phyloP scores from a whole-genome alignment of 2,113 vertebrate species.

The Poecile atricapillus region DNA sequence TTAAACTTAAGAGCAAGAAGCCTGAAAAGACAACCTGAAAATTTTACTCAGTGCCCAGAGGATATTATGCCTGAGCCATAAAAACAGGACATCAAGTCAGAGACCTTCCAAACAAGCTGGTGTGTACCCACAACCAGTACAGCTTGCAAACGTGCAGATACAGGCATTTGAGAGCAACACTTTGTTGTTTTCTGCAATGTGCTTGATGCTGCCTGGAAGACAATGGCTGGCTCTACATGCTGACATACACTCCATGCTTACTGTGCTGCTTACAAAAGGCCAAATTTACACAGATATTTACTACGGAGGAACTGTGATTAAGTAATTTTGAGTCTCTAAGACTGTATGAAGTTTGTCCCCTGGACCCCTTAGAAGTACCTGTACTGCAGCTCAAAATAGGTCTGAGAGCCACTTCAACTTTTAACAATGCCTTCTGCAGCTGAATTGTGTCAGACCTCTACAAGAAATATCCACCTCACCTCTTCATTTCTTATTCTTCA shows the following conservation, averaged over 20 bases:
- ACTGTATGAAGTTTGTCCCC: neutral
- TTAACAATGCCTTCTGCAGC: neutral
- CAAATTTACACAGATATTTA: neutral
- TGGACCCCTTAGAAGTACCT: neutral
- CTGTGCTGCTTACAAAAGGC: rapidly evolving
- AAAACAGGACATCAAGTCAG: rapidly evolving
- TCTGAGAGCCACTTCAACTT: neutral
- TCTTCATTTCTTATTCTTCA: neutral
- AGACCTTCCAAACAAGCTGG: neutral
- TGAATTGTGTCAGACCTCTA: no score
- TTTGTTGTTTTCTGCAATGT: neutral
- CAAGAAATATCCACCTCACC: neutral
- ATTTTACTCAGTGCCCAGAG: neutral
- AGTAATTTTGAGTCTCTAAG: neutral
- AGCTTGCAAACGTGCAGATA: neutral
- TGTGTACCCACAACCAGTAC: neutral
- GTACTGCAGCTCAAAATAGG: neutral
- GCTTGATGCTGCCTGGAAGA: neutral
- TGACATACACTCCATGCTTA: neutral
- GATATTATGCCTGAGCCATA: neutral
- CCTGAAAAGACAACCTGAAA: neutral
- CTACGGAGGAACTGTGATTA: neutral
- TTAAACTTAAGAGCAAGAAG: neutral
- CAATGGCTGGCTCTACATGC: neutral
- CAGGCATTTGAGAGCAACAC: neutral